Percentiles rank a stretch among this genome's conserved stretches.
Conservation (phyloP, 1,140 invertebrate species). For the Samia ricini region DNA sequence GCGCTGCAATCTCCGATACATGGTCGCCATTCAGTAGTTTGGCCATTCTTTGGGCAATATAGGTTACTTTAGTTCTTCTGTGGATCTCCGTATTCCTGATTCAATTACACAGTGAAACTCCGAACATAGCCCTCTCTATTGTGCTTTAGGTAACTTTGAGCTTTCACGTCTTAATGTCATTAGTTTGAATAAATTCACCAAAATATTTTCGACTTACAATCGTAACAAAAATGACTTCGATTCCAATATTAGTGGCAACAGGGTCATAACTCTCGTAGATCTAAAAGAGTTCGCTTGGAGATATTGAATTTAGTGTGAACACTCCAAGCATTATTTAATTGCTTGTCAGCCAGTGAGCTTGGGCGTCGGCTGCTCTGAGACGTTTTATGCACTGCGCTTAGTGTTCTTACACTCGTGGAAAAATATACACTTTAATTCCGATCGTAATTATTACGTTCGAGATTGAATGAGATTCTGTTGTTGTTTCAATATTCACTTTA, state of each 20-base stretch:
- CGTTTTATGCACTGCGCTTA: neutral
- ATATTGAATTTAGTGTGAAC: slow-evolving; percentile 74
- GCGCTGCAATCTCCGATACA: too few species aligned
- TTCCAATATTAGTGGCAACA: slow-evolving; percentile 3
- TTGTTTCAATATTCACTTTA: neutral
- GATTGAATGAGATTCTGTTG: neutral
- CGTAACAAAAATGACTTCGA: neutral
- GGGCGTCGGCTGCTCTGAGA: neutral
- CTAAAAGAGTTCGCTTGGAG: slow-evolving; percentile 41
- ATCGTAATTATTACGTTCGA: neutral
- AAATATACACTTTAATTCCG: neutral
- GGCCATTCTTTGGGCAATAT: too few species aligned
- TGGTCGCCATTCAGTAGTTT: too few species aligned
- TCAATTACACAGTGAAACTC: too few species aligned
- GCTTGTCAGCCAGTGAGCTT: slow-evolving; percentile 44
- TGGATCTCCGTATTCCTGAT: too few species aligned
- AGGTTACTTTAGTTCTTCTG: too few species aligned
- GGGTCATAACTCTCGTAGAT: slow-evolving; percentile 42
- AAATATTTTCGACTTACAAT: neutral
- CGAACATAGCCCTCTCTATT: too few species aligned
- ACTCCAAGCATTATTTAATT: slow-evolving; percentile 73
- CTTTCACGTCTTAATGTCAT: neutral
- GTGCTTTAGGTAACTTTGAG: too few species aligned
- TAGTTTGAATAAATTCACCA: neutral
- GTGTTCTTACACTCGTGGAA: neutral